Evolutionary conservation across 2,113 vertebrate species (phyloP).

Genomic region (Oreochromis aureus): DNA sequence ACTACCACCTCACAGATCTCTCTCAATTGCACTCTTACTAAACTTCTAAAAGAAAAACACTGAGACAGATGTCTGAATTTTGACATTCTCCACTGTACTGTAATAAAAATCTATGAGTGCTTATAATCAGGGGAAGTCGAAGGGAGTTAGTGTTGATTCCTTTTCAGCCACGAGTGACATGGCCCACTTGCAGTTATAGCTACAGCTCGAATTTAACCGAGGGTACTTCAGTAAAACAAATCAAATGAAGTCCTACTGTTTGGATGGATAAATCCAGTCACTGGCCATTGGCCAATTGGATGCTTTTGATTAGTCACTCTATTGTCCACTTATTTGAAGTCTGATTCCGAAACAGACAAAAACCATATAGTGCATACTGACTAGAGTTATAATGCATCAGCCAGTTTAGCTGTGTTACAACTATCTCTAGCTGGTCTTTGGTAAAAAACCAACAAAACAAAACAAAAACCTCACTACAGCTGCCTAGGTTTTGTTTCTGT

Average conservation of each 20-base stretch:
- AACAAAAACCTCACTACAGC: not conserved
- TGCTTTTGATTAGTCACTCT: not conserved
- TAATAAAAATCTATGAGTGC: conserved; percentile 8
- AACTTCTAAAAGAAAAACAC: not conserved
- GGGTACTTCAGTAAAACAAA: conserved; percentile 25
- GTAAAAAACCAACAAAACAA: not conserved
- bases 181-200: not conserved
- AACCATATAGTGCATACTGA: conserved; percentile 1
- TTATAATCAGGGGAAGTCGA: not conserved
- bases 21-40: not conserved
- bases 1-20: not conserved
- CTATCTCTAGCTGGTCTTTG: conserved; percentile 2
- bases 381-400: not conserved
- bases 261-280: not conserved
- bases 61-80: not conserved
- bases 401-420: conserved; percentile 6
- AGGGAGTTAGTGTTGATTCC: not conserved
- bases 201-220: conserved; percentile 23
- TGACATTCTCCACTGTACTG: not conserved
- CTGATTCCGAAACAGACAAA: not conserved
- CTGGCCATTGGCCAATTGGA: not conserved
- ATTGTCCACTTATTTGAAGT: not conserved
- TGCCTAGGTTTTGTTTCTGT: conserved; percentile 4
- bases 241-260: conserved; percentile 1
- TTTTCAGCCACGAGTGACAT: conserved; percentile 4